Conservation (phyloP, 2,888 invertebrate species). For the Agrotis clavis region DNA sequence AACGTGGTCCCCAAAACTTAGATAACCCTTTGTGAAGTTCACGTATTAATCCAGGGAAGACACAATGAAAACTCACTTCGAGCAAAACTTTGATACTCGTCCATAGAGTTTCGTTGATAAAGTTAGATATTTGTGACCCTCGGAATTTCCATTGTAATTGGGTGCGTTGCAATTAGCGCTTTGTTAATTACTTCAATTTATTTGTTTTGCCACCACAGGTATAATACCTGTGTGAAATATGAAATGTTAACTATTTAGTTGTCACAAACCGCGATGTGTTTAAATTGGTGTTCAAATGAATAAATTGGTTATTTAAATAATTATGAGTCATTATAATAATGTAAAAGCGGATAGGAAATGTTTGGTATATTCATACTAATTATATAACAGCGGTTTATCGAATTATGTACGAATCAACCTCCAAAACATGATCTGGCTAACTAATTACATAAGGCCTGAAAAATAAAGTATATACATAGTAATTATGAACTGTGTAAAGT, state of each 20-base stretch:
- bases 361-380: background rate
- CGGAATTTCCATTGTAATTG: conserved; percentile 52
- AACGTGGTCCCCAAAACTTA: conserved; percentile 86
- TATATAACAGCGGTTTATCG: no score
- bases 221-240: conserved; percentile 21
- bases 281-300: conserved; percentile 9
- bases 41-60: conserved; percentile 85
- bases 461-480: no score
- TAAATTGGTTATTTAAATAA: conserved; percentile 13
- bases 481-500: no score
- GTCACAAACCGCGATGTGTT: conserved; percentile 4
- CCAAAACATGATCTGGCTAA: no score
- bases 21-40: conserved; percentile 87
- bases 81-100: conserved; percentile 75
- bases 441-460: no score
- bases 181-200: conserved; percentile 47
- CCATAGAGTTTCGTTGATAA: conserved; percentile 68
- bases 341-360: background rate
- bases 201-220: conserved; percentile 29
- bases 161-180: conserved; percentile 53
- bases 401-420: no score
- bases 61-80: conserved; percentile 82
- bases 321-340: background rate
- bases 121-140: conserved; percentile 64
- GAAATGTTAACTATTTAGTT: conserved; percentile 35